Percentiles rank a stretch among this genome's conserved stretches.
Conservation (phyloP, 2,113 vertebrate genomes). For the Gorsachius goisagi region DNA sequence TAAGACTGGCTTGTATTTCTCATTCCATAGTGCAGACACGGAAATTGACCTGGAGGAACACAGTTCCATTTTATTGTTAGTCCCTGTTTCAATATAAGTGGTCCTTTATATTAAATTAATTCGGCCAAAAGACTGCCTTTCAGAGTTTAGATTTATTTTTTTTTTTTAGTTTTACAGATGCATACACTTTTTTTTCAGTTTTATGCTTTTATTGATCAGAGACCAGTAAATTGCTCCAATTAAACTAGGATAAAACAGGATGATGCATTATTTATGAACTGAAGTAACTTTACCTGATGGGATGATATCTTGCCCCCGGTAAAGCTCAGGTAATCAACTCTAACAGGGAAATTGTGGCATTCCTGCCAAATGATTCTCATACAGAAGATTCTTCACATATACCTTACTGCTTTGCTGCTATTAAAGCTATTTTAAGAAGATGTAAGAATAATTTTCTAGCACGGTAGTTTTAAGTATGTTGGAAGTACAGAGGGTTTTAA, state of each 20-base stretch:
- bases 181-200: neutral
- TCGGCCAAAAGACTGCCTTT: neutral
- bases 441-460: neutral
- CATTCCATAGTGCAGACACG: neutral
- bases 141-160: neutral
- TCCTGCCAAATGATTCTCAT: neutral
- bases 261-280: conserved; percentile 10
- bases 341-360: neutral
- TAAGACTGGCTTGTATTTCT: neutral
- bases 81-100: neutral
- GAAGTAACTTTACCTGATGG: neutral
- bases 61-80: neutral
- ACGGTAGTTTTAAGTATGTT: neutral
- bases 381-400: neutral
- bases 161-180: neutral
- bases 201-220: conserved; percentile 51
- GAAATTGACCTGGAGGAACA: neutral
- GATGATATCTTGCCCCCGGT: neutral
- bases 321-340: neutral
- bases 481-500: neutral
- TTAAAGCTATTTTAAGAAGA: neutral
- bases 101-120: neutral
- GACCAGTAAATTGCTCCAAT: conserved; percentile 24
- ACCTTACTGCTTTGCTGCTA: neutral
- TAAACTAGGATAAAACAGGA: neutral